Evolutionary conservation across 2,113 vertebrate genomes (phyloP), one percentile per base, ranked within the genome.

Genomic region (Anthoscopus minutus): DNA sequence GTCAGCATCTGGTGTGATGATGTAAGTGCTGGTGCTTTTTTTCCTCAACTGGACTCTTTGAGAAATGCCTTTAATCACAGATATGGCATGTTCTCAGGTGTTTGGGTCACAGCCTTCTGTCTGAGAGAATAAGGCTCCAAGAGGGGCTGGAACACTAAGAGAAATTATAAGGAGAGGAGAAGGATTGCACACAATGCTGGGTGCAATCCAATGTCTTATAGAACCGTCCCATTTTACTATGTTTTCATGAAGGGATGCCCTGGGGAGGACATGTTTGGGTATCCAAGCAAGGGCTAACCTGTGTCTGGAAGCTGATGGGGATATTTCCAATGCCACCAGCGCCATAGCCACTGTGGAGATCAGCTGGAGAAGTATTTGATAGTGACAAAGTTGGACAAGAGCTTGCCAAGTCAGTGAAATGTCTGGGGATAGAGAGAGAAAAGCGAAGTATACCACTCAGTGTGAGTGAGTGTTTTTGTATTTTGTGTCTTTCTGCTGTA

Each of bases 251-350:
- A 31, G 62, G 37, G 31, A 7, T 60, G 44, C 20, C 30, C 40
- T 20, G 7, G 21, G 7, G 42, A 23, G 33, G 58, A 44, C 27
- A 22, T 0, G 0, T 42, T 33, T 31, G 57, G 33, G 18, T 35
- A 10, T 30, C 47, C 40, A 18, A 38, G 24, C 35, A 54, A 31
- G 44, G 19, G 18, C n/a, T 0, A 4, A 13, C 10, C 22, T 3
- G 30, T 1, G 11, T 24, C 4, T 14, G 15, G 24, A 30, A n/a
- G 14, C 58, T 62, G 25, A 30, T 0, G 1, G 42, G 13, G 15
- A 9, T 12, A 1, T 54, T 56, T 47, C 23, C 1, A 5, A 0
- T 0, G 6, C 16, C 20, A n/a, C 31, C 54, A 19, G 17, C 1
- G 3, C 54, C 0, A 0, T 13, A 35, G 18, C 14, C 17, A 7